Evolutionary conservation across 2,797 vertebrate species (phyloP).

Genomic region (Meriones psammophilus): DNA sequence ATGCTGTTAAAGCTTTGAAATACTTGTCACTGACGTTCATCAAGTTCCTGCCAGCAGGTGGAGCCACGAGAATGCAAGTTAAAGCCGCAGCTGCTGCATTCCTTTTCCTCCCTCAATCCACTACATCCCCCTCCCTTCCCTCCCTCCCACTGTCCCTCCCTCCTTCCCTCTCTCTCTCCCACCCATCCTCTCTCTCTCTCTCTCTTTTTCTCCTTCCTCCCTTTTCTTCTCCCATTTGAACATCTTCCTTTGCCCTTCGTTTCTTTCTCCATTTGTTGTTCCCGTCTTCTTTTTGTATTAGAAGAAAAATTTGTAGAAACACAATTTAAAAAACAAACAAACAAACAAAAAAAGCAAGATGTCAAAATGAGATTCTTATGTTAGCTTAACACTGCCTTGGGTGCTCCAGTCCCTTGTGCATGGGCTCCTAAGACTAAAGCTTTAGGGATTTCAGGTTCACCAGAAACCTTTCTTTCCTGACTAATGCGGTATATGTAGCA

Average conservation of each 20-base stretch:
- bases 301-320: neutral
- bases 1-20: neutral
- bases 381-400: neutral
- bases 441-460: neutral
- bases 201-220: rapidly evolving
- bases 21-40: neutral
- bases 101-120: neutral
- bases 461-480: neutral
- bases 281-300: neutral
- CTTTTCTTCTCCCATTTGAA: neutral
- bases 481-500: too few species aligned
- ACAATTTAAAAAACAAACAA: neutral
- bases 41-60: conserved; percentile 67
- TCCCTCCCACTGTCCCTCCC: rapidly evolving
- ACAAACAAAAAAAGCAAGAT: neutral
- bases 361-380: neutral
- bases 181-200: rapidly evolving
- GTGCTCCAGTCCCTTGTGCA: neutral
- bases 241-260: neutral
- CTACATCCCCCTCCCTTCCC: rapidly evolving
- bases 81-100: neutral
- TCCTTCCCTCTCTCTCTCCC: rapidly evolving
- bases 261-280: neutral
- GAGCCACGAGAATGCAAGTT: conserved; percentile 54
- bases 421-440: neutral